phyloP scores from a whole-genome alignment of 2,888 invertebrate species.

The Cataglyphis albicans region DNA sequence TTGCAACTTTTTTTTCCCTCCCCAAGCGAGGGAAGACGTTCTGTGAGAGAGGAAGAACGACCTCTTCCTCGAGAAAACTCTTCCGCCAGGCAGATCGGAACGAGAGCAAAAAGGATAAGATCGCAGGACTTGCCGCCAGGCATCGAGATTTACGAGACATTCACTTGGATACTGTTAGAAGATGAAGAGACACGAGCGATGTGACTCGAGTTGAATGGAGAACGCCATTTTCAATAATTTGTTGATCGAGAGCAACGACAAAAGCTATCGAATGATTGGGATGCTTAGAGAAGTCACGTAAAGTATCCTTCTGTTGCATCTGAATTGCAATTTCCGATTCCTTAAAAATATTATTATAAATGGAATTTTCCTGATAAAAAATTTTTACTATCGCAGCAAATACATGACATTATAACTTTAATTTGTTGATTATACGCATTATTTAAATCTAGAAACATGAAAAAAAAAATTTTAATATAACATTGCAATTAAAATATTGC shows the following conservation, averaged over 20 bases:
- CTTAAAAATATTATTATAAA: not conserved
- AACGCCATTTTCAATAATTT: conserved; percentile 51
- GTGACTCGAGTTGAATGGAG: conserved; percentile 35
- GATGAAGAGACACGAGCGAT: conserved; percentile 69
- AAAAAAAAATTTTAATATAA: conserved; percentile 1
- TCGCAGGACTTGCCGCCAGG: conserved; percentile 64
- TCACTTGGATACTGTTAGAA: conserved; percentile 57
- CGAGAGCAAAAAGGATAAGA: conserved; percentile 44
- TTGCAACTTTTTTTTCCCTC: conserved; percentile 50
- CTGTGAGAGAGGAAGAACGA: conserved; percentile 21
- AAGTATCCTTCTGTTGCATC: conserved; percentile 26
- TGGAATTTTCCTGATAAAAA: not conserved
- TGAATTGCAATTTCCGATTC: not conserved
- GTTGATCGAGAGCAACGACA: conserved; percentile 39
- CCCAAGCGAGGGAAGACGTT: conserved; percentile 29
- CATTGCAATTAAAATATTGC: not conserved
- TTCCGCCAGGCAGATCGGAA: conserved; percentile 46
- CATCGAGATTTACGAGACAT: conserved; percentile 71
- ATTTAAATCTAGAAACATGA: not conserved
- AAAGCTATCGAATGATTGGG: not conserved
- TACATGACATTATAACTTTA: not conserved
- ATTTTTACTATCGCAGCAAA: conserved; percentile 11
- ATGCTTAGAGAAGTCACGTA: not conserved
- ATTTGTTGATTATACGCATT: not conserved
- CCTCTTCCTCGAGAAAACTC: conserved; percentile 62